A percentile compares a stretch with the other conserved stretches of the same genome.
Conservation (phyloP, 2,888 invertebrate genomes). For the Chouioia cunea region DNA sequence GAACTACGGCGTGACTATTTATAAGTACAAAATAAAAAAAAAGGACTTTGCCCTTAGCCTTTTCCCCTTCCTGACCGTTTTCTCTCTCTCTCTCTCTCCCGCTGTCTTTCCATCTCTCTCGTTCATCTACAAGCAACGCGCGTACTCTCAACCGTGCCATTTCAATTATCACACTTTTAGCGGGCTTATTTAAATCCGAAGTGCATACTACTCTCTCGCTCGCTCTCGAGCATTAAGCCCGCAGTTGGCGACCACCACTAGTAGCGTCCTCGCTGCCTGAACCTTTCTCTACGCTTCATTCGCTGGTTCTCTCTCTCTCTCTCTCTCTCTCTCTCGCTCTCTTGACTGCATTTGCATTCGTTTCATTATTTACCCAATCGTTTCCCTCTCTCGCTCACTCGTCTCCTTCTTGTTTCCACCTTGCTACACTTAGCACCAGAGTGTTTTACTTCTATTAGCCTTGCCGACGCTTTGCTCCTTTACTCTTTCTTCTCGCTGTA, state of each 20-base stretch:
- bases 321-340: constrained; percentile 48
- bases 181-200: constrained; percentile 63
- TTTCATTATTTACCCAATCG: constrained; percentile 62
- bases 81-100: not conserved
- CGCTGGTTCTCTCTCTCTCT: constrained; percentile 41
- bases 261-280: constrained; percentile 43
- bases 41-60: constrained; percentile 31
- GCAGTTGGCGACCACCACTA: not conserved
- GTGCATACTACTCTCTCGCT: constrained; percentile 53
- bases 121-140: not conserved
- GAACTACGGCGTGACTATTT: constrained; percentile 26
- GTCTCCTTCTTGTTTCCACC: constrained; percentile 51
- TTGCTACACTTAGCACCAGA: constrained; percentile 46
- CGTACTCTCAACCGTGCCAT: constrained; percentile 51
- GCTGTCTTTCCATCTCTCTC: constrained; percentile 15
- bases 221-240: constrained; percentile 9
- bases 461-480: constrained; percentile 20
- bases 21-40: constrained; percentile 21
- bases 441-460: constrained; percentile 49
- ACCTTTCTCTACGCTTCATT: constrained; percentile 52
- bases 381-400: constrained; percentile 37
- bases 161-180: constrained; percentile 63
- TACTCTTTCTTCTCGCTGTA: constrained; percentile 1
- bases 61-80: constrained; percentile 4
- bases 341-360: constrained; percentile 59